Conservation (phyloP, 2,797 vertebrate species). For the Rhinogobio ventralis region DNA sequence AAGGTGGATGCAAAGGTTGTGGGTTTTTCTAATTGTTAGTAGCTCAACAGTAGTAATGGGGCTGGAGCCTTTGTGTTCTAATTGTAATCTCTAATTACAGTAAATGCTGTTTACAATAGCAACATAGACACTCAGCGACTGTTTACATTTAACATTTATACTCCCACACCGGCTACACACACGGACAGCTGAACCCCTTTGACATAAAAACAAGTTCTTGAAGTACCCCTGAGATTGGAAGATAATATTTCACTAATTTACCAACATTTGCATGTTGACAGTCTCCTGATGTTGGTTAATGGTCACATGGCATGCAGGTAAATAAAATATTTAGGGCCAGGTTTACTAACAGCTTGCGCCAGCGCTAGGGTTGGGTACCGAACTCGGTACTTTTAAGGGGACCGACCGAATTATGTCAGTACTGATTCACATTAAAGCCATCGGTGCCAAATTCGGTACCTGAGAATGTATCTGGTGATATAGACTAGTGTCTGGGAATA, state of each 20-base stretch:
- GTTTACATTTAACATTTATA: slow-evolving; percentile 3
- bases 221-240: background rate
- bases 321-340: background rate
- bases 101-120: slow-evolving; percentile 38
- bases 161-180: background rate
- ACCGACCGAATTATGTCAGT: too few relatives aligned
- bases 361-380: too few relatives aligned
- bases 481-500: too few relatives aligned
- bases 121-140: background rate
- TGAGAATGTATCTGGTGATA: too few relatives aligned
- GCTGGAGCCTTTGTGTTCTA: slow-evolving; percentile 15
- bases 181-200: background rate
- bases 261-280: background rate
- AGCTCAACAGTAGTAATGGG: slow-evolving; percentile 35
- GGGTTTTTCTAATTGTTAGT: slow-evolving; percentile 24
- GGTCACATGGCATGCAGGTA: background rate
- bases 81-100: slow-evolving; percentile 40
- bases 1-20: slow-evolving; percentile 46
- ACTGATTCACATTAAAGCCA: too few relatives aligned
- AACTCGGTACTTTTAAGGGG: too few relatives aligned
- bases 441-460: too few relatives aligned
- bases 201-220: background rate
- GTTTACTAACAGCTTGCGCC: too few relatives aligned
- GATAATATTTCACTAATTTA: background rate
- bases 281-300: background rate